A percentile compares a stretch with the other conserved stretches of the same genome.
These are phyloP conservation scores for Helicoverpa armigera DNA, from an alignment of 1,140 invertebrate species.

Conservation along the genomic window DNA sequence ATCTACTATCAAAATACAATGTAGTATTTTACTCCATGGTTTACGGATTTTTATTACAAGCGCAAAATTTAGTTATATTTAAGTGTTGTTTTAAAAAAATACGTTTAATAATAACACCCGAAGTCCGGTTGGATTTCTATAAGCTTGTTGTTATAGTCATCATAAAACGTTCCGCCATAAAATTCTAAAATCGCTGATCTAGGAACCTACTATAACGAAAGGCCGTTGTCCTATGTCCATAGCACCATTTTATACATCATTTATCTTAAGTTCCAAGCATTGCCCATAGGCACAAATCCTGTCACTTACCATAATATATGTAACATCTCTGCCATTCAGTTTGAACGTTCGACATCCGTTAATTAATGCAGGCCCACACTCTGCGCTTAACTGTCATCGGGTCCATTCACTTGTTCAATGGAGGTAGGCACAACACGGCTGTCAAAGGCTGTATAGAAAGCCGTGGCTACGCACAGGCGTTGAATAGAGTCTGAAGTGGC, in stretches of 20 bases:
- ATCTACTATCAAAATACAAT: too few species aligned
- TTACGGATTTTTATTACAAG: too few species aligned
- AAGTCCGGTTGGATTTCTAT: too few species aligned
- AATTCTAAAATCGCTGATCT: too few species aligned
- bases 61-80: too few species aligned
- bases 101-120: too few species aligned
- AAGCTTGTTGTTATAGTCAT: too few species aligned
- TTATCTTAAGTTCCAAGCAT: neutral
- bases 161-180: too few species aligned
- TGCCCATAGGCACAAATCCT: neutral
- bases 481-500: constrained; percentile 81
- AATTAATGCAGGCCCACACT: constrained; percentile 82
- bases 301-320: constrained; percentile 23
- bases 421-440: constrained; percentile 61
- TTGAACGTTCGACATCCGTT: constrained; percentile 68
- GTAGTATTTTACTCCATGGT: too few species aligned
- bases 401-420: constrained; percentile 78
- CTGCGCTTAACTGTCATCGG: constrained; percentile 62
- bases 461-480: constrained; percentile 66
- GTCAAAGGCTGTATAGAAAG: constrained; percentile 72
- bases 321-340: constrained; percentile 39
- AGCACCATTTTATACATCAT: neutral
- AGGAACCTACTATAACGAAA: too few species aligned
- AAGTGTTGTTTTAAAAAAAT: too few species aligned
- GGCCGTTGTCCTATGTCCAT: neutral